Conservation (phyloP, 1,140 invertebrate genomes). For the Bicyclus anynana region DNA sequence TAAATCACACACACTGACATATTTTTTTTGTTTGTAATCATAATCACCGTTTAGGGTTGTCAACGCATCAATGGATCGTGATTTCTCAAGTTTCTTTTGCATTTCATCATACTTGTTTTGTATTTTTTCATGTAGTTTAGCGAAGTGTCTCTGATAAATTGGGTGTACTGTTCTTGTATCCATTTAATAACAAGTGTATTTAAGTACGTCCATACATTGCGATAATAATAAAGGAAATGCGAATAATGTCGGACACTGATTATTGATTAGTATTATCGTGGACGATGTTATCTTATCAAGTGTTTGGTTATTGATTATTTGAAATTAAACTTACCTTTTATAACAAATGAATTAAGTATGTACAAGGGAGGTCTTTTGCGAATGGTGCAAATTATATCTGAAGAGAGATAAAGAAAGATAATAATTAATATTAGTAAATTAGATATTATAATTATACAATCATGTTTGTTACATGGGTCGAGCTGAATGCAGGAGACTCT, state of each 20-base stretch:
- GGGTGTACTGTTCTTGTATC: slow-evolving; percentile 4
- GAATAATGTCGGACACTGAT: slow-evolving; percentile 27
- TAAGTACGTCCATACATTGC: slow-evolving; percentile 6
- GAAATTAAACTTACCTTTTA: slow-evolving; percentile 4
- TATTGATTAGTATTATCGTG: slow-evolving; percentile 32
- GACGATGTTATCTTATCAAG: slow-evolving; percentile 39
- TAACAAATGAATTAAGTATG: neutral
- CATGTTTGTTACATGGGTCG: too few species aligned
- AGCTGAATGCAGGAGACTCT: too few species aligned
- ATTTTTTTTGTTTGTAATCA: slow-evolving; percentile 31
- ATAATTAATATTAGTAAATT: too few species aligned
- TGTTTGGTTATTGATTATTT: slow-evolving; percentile 35
- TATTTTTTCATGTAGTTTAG: slow-evolving; percentile 54
- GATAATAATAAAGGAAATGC: slow-evolving; percentile 7
- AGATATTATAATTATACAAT: too few species aligned
- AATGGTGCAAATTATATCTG: neutral
- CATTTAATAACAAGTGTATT: neutral
- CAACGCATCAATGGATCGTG: slow-evolving; percentile 54
- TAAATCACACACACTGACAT: slow-evolving; percentile 37
- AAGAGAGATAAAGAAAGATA: neutral
- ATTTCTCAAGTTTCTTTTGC: slow-evolving; percentile 59
- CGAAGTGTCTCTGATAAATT: slow-evolving; percentile 38
- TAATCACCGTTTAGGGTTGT: slow-evolving; percentile 36
- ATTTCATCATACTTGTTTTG: slow-evolving; percentile 64
- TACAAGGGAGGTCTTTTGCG: neutral